These are phyloP conservation scores for Andrena marginata DNA, from an alignment of 2,888 invertebrate species.

Conservation along the genomic window DNA sequence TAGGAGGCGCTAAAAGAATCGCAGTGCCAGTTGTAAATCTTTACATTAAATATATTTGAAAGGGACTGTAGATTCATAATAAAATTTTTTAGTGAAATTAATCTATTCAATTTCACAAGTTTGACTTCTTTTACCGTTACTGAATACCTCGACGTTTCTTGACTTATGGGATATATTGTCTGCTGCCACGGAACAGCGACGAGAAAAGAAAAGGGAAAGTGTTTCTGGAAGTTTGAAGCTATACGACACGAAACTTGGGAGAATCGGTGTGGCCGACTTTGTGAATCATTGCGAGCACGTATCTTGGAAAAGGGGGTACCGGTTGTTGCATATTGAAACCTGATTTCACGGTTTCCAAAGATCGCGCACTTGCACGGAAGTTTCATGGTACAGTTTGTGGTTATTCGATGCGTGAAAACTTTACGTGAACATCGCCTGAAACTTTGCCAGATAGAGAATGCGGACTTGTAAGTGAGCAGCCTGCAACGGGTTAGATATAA, in stretches of 20 bases:
- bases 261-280: conserved; percentile 34
- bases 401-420: not conserved
- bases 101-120: no score
- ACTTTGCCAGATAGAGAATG: not conserved
- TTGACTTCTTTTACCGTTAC: not conserved
- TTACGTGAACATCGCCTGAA: not conserved
- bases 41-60: no score
- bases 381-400: conserved; percentile 3
- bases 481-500: not conserved
- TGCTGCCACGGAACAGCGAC: not conserved
- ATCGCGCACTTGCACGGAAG: not conserved
- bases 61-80: no score
- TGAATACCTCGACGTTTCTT: not conserved
- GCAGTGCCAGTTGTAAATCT: no score
- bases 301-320: not conserved
- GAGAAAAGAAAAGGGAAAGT: conserved; percentile 12
- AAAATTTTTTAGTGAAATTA: no score
- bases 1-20: no score
- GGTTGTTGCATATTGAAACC: conserved; percentile 31
- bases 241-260: conserved; percentile 19
- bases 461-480: not conserved
- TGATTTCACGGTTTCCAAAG: conserved; percentile 28
- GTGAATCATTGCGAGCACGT: conserved; percentile 21
- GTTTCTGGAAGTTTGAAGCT: conserved; percentile 28
- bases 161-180: not conserved